Evolutionary conservation across 2,888 invertebrate genomes (phyloP).

Genomic region (Polietes domitor): DNA sequence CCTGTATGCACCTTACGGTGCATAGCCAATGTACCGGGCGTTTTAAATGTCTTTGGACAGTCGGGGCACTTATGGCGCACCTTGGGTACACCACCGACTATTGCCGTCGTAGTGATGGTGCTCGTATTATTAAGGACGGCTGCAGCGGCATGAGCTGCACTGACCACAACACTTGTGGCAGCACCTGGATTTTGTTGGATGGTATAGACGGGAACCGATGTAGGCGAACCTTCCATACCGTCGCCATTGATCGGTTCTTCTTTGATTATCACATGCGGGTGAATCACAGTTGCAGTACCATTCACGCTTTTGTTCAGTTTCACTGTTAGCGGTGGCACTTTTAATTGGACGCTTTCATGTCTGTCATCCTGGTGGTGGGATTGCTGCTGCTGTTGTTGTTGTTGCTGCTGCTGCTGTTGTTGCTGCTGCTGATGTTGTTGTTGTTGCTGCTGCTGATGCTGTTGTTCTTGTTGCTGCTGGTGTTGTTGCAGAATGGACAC

Average conservation of each 20-base stretch:
- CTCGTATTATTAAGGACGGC: conserved; percentile 65
- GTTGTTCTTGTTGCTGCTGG: conserved; percentile 72
- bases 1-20: conserved; percentile 80
- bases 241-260: conserved; percentile 77
- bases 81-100: conserved; percentile 70
- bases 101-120: conserved; percentile 64
- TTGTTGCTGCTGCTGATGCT: conserved; percentile 71
- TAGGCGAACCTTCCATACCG: conserved; percentile 69
- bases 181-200: conserved; percentile 72
- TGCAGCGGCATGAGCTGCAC: conserved; percentile 65
- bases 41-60: conserved; percentile 80
- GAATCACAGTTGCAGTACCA: conserved; percentile 73
- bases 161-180: conserved; percentile 69
- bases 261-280: conserved; percentile 78
- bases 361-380: conserved; percentile 64
- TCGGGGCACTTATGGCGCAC: conserved; percentile 80
- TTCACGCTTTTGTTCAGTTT: conserved; percentile 77
- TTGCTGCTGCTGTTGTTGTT: conserved; percentile 67
- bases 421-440: conserved; percentile 70
- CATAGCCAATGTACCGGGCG: conserved; percentile 79
- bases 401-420: conserved; percentile 68
- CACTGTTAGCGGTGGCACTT: conserved; percentile 78
- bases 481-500: conserved; percentile 61
- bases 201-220: conserved; percentile 76
- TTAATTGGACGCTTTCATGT: conserved; percentile 71